Evolutionary conservation across 2,888 invertebrate genomes (phyloP).

Genomic region (Cinara cedri): DNA sequence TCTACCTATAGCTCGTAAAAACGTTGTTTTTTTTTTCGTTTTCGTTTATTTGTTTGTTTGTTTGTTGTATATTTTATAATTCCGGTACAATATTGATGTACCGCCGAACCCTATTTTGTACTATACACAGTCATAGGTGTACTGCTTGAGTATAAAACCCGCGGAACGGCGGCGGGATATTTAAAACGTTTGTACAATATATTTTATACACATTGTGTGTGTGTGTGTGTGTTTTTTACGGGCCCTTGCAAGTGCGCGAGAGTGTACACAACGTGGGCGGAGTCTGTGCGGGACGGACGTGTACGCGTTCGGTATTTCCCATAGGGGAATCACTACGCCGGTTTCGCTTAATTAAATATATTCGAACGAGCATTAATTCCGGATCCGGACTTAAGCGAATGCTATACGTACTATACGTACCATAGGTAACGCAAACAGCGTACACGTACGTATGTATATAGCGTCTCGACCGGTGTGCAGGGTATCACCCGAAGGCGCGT

Average conservation of each 20-base stretch:
- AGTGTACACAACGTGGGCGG: too few species aligned
- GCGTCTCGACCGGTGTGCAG: not conserved
- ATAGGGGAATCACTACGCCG: conserved; percentile 35
- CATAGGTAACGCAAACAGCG: too few species aligned
- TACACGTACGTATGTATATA: not conserved
- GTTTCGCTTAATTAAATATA: conserved; percentile 52
- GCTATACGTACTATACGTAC: too few species aligned
- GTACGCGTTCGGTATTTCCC: not conserved
- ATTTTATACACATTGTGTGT: not conserved
- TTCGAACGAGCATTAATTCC: conserved; percentile 43
- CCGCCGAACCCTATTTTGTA: too few species aligned
- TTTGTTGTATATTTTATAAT: not conserved
- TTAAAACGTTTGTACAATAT: conserved; percentile 27
- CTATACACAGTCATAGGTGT: too few species aligned
- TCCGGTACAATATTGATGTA: conserved; percentile 29
- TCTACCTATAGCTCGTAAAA: not conserved
- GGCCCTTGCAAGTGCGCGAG: too few species aligned
- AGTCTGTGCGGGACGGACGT: too few species aligned
- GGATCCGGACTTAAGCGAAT: conserved; percentile 37
- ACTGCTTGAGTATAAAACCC: too few species aligned
- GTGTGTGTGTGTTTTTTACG: not conserved
- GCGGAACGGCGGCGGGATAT: not conserved
- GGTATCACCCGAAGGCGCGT: not conserved
- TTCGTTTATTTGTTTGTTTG: not conserved
- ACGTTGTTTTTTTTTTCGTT: not conserved